Evolutionary conservation across 2,888 invertebrate species (phyloP).

Genomic region (Caprella mutica): DNA sequence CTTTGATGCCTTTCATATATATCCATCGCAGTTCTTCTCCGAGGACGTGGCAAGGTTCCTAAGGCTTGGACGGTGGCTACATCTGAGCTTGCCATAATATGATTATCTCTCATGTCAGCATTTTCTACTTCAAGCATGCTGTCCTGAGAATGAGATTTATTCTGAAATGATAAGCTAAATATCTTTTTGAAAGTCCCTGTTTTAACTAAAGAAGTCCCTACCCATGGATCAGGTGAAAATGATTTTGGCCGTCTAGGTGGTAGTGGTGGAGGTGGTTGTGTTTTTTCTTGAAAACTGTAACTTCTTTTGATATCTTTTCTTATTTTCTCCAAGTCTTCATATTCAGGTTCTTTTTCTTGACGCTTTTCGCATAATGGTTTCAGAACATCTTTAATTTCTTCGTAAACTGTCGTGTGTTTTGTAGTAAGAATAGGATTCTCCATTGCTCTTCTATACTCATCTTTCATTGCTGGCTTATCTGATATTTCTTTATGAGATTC

Average conservation of each 20-base stretch:
- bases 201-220: constrained; percentile 23
- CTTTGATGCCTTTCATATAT: constrained; percentile 22
- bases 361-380: constrained; percentile 22
- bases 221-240: constrained; percentile 33
- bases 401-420: constrained; percentile 31
- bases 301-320: constrained; percentile 32
- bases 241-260: constrained; percentile 32
- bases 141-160: constrained; percentile 33
- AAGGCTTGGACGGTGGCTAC: constrained; percentile 31
- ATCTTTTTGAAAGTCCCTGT: constrained; percentile 29
- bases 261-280: constrained; percentile 31
- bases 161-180: constrained; percentile 30
- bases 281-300: constrained; percentile 33
- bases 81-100: constrained; percentile 24
- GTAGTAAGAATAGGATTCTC: constrained; percentile 23
- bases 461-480: constrained; percentile 16
- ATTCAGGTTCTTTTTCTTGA: constrained; percentile 28
- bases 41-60: constrained; percentile 28
- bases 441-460: constrained; percentile 24
- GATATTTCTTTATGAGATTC: constrained; percentile 31
- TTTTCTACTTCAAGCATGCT: constrained; percentile 33
- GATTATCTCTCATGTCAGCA: constrained; percentile 14
- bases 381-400: constrained; percentile 30
- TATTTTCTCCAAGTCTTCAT: constrained; percentile 32
- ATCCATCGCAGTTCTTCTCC: constrained; percentile 21